Base-by-base conservation (phyloP, 2,888 invertebrate genomes). In the Meta bourneti region DNA sequence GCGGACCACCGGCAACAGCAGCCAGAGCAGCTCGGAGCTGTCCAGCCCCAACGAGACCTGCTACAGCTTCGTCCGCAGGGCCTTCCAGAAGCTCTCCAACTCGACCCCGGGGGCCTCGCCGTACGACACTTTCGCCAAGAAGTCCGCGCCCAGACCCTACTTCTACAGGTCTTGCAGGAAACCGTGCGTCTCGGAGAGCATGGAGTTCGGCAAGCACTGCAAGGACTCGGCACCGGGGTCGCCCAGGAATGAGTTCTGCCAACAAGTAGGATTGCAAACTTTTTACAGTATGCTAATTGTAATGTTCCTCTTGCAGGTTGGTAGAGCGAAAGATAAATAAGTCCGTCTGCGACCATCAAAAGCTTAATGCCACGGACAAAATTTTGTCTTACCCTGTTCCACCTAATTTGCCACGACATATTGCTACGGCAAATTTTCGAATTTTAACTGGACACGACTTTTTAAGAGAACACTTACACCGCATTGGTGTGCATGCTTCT, bases 11-110 rank as follows among this genome's bases (percentile, higher is more conserved):
- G 97, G 97, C 13, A 87, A 70, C 11, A 84, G 92, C 34, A 87
- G 83, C 70, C 85, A 86, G 69, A 97, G 98, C 94, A 98, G 97
- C 93, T 98, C 98, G 48, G 98, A 98, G 93, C 96, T 98, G 70
- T 98, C 98, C 82, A 98, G 98, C 93, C 98, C 98, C 6, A 98
- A 98, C 94, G 98, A 98, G 95, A 98, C 98, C 6, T 98, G 98
- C 95, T 98, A 98, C 95, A 98, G 98, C 94, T 98, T 98, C 95
- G 98, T 98, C 7, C 96, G 98, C 79, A 96, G 98, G 94, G 98
- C 98, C 13, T 96, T 98, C 82, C 97, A 96, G 95, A 84, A 93
- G 91, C 92, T 94, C 91, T 93, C 93, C 70, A 90, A 88, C 54
- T 79, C 91, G 2, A 71, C 92, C 16, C 80, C 89, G 4, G 81